Percentiles rank a stretch among this genome's conserved stretches.
Evolutionary conservation across 1,140 invertebrate genomes (phyloP).

Genomic region (Latrodectus geometricus): DNA sequence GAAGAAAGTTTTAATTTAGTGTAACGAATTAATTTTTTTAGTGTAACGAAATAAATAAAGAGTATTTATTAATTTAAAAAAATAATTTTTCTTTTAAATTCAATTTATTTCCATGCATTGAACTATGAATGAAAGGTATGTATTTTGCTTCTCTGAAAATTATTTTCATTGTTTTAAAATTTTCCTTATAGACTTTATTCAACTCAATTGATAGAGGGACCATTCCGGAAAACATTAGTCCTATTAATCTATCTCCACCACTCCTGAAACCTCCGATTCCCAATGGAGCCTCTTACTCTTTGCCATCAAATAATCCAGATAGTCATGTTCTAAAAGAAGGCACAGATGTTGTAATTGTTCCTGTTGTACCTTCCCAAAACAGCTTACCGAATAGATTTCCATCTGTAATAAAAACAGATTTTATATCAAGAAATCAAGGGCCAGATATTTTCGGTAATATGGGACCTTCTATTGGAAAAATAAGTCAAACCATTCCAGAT

Average conservation of each 20-base stretch:
- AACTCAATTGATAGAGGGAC: slow-evolving; percentile 8
- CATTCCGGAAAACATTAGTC: slow-evolving; percentile 10
- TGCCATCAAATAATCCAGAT: slow-evolving; percentile 1
- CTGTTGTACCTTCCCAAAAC: slow-evolving; percentile 17
- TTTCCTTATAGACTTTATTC: slow-evolving; percentile 27
- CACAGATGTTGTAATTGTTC: slow-evolving; percentile 25
- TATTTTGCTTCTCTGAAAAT: not conserved
- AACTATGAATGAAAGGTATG: too few species aligned
- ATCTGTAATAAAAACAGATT: not conserved
- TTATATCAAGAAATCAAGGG: slow-evolving; percentile 13
- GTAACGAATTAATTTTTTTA: too few species aligned
- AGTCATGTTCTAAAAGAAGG: not conserved
- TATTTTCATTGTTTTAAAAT: not conserved
- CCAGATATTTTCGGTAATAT: slow-evolving; percentile 9
- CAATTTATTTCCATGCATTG: too few species aligned
- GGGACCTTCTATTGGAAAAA: slow-evolving; percentile 10
- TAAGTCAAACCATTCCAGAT: slow-evolving; percentile 5
- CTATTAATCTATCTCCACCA: not conserved
- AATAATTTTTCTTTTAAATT: too few species aligned
- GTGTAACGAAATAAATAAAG: too few species aligned
- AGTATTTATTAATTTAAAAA: too few species aligned
- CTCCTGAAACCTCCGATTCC: not conserved
- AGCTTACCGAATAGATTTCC: slow-evolving; percentile 11
- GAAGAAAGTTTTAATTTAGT: too few species aligned
- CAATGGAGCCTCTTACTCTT: slow-evolving; percentile 5